Conservation (phyloP, 2,888 invertebrate genomes). For the Drosophila subsilvestris region DNA sequence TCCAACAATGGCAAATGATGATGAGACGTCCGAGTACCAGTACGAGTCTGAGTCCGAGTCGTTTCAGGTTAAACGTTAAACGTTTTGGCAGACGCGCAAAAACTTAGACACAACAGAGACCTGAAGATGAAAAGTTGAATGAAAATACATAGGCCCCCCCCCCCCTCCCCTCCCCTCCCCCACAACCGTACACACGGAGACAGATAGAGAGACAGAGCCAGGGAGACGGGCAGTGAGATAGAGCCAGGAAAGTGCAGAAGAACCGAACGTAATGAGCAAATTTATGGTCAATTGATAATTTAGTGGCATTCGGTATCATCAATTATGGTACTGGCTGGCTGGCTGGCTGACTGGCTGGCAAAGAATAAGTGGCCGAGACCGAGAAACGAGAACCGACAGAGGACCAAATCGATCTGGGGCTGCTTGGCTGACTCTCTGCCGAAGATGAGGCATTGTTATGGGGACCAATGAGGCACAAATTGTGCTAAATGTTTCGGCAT, state of each 20-base stretch:
- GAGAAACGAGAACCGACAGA: not conserved
- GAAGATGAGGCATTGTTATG: constrained; percentile 82
- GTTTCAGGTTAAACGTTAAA: constrained; percentile 51
- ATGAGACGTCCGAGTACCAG: constrained; percentile 45
- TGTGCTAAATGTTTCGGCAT: constrained; percentile 80
- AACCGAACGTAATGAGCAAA: constrained; percentile 82
- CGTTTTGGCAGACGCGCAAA: constrained; percentile 57
- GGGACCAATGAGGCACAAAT: constrained; percentile 82
- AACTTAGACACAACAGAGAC: constrained; percentile 28
- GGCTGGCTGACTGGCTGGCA: not conserved
- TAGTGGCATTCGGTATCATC: constrained; percentile 84
- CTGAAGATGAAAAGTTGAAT: constrained; percentile 59
- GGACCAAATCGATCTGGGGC: constrained; percentile 10
- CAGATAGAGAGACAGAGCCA: constrained; percentile 25
- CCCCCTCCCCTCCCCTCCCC: not conserved
- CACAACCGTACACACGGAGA: constrained; percentile 24
- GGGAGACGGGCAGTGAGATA: not conserved
- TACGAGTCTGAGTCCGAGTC: constrained; percentile 25
- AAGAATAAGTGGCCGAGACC: constrained; percentile 12
- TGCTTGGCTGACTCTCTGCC: constrained; percentile 43
- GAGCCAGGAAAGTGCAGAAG: constrained; percentile 2
- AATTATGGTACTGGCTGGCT: constrained; percentile 72
- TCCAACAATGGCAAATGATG: constrained; percentile 76
- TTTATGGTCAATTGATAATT: constrained; percentile 84
- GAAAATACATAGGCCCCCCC: constrained; percentile 51